Conservation (phyloP, 2,888 invertebrate species). For the Sarcophaga variegata region DNA sequence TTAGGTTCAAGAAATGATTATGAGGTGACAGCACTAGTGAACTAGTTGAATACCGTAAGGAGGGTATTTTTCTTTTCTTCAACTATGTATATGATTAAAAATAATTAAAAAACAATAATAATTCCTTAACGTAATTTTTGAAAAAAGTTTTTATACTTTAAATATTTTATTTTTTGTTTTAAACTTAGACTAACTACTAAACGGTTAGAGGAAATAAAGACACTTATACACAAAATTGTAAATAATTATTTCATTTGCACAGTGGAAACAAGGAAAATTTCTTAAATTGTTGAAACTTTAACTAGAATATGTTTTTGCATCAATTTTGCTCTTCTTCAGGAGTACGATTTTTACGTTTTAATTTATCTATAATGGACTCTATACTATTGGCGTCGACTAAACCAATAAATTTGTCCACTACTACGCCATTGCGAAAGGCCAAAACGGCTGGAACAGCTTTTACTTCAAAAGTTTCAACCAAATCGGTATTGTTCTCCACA, state of each 20-base stretch:
- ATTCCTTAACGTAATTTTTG: not conserved
- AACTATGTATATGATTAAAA: not conserved
- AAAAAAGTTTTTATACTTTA: not conserved
- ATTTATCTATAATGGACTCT: slow-evolving; percentile 88
- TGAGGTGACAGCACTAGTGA: too few species aligned
- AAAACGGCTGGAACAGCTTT: slow-evolving; percentile 89
- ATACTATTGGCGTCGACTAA: slow-evolving; percentile 92
- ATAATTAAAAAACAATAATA: not conserved
- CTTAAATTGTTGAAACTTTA: not conserved
- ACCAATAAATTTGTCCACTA: slow-evolving; percentile 94
- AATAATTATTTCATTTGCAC: not conserved
- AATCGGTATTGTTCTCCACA: slow-evolving; percentile 90
- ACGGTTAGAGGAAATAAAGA: not conserved
- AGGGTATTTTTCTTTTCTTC: too few species aligned
- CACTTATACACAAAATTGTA: not conserved
- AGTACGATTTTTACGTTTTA: slow-evolving; percentile 74
- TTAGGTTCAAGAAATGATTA: too few species aligned
- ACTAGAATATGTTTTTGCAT: not conserved
- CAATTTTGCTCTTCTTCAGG: slow-evolving; percentile 18
- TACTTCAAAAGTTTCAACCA: slow-evolving; percentile 91
- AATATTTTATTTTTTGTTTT: slow-evolving; percentile 11
- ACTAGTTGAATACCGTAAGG: too few species aligned
- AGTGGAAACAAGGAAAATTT: not conserved
- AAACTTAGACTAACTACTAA: slow-evolving; percentile 19
- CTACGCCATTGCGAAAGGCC: slow-evolving; percentile 90